phyloP scores from a whole-genome alignment of 2,797 vertebrate genomes.

The Rhadinocentrus ornatus region DNA sequence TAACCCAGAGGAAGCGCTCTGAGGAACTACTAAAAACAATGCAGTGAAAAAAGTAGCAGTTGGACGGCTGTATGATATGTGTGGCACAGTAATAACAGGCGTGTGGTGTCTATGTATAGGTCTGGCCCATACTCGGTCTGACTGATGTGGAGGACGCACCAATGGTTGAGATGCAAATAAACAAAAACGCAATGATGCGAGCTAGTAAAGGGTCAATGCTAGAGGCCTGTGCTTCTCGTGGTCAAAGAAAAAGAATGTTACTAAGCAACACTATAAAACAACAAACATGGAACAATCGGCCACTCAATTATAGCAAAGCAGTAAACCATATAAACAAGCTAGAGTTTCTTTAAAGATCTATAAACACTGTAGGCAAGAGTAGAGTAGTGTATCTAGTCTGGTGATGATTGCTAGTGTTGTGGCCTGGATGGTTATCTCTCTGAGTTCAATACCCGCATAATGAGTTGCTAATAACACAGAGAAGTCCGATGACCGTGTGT shows the following conservation, averaged over 20 bases:
- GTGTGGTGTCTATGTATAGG: constrained; percentile 54
- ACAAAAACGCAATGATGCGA: constrained; percentile 38
- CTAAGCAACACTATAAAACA: constrained; percentile 34
- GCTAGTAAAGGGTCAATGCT: constrained; percentile 10
- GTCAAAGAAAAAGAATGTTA: constrained; percentile 43
- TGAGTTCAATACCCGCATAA: constrained; percentile 47
- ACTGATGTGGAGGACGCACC: constrained; percentile 36
- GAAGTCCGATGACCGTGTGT: constrained; percentile 16
- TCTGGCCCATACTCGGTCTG: constrained; percentile 24
- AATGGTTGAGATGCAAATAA: constrained; percentile 50
- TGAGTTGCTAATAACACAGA: constrained; percentile 38
- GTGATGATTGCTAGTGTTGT: constrained; percentile 47
- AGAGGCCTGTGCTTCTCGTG: constrained; percentile 16
- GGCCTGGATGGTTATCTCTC: constrained; percentile 42
- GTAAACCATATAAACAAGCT: constrained; percentile 41
- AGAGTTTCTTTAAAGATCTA: constrained; percentile 25
- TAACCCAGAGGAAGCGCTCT: constrained; percentile 17
- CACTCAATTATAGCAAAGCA: constrained; percentile 49
- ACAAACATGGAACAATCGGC: constrained; percentile 49
- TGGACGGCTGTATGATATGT: constrained; percentile 16
- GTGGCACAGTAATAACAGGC: constrained; percentile 57
- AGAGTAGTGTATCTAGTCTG: constrained; percentile 23
- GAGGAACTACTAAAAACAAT: constrained; percentile 43
- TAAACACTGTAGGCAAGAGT: constrained; percentile 26
- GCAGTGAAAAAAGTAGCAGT: constrained; percentile 22